Base-by-base conservation (phyloP, 2,113 vertebrate genomes). In the Eudyptes chrysolophus region DNA sequence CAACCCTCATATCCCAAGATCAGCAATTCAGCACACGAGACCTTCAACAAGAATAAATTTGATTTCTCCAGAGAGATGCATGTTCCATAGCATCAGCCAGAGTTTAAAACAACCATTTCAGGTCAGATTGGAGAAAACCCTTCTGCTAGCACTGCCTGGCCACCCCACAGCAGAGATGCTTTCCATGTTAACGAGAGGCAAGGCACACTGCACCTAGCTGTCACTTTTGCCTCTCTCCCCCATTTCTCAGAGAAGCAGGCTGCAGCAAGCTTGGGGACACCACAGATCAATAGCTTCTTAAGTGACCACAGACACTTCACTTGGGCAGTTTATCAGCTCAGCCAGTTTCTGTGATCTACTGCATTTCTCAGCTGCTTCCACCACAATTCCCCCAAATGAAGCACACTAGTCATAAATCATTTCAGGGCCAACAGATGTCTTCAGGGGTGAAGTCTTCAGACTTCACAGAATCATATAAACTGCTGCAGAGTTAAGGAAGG, bases 291-390 rank as follows among this genome's bases (percentile, higher is more conserved):
- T 3, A 57, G 52, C 29, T 44, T 36, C 62, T 38, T 12, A 42
- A 48, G 34, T 2, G 21, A 26, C 21, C 3, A 1, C 2, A 1
- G 69, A 20, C 9, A 3, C 27, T 44, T 36, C 25, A 1, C n/a
- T 44, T 5, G 12, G 16, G 51, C 30, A 27, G 20, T 13, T 66
- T 9, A 36, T 27, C 82, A 69, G 25, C 82, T 32, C 27, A 48
- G 52, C 21, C 22, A 16, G 9, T 24, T 12, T 46, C 79, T 25
- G 57, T 16, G 16, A 55, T 11, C 32, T 21, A 0, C 52, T n/a
- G 26, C 30, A 6, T 58, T 77, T 52, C 80, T 27, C 76, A 27
- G 0, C 49, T 5, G 18, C n/a, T 55, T 29, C 54, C 34, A 24
- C 21, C 40, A 30, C 29, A 9, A 10, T 29, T 34, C 27, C 36